Base-by-base conservation (phyloP, 2,888 invertebrate genomes). In the Stenurella melanura region DNA sequence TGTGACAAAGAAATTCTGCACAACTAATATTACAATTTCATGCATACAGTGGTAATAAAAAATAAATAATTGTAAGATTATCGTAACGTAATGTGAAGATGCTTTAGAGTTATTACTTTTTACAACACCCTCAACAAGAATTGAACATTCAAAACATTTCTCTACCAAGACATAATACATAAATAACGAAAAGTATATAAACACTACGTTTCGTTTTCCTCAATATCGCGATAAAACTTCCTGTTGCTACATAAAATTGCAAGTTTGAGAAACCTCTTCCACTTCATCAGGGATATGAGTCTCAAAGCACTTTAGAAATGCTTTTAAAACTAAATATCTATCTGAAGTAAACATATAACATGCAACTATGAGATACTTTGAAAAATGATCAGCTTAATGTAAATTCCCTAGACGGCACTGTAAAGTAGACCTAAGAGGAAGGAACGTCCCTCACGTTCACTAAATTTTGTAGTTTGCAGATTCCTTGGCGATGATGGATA, bases 401-500 rank as follows among this genome's bases (percentile, higher is more conserved):
- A 58, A 63, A 58, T 54, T n/a, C 63, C 72, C 63, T 30, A 17
- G 54, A 12, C 72, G 18, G 72, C 26, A 30, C 6, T 58, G 69
- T 42, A 58, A 67, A 70, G 69, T 38, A 58, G 58, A 58, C 69
- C 69, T 54, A 50, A 50, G 26, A 50, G 54, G 66, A 12, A 34
- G 61, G 19, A 50, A 18, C 42, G 42, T 21, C 21, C 54, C 54
- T 54, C n/a, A 26, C 19, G 30, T 67, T 66, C 58, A 74, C 50
- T 60, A 74, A 58, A 56, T 66, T 74, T 66, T 42, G 42, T 66
- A 68, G 64, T 77, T 77, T 71, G 77, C 75, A 79, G 73, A 79
- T 79, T 77, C 67, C 75, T 68, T 57, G 70, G 30, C 69, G 56
- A 67, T 76, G 78, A 78, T 77, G 73, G 70, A 73, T 76, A 73